Base-by-base conservation (phyloP, 1,140 invertebrate genomes). In the Charaxes varanes region DNA sequence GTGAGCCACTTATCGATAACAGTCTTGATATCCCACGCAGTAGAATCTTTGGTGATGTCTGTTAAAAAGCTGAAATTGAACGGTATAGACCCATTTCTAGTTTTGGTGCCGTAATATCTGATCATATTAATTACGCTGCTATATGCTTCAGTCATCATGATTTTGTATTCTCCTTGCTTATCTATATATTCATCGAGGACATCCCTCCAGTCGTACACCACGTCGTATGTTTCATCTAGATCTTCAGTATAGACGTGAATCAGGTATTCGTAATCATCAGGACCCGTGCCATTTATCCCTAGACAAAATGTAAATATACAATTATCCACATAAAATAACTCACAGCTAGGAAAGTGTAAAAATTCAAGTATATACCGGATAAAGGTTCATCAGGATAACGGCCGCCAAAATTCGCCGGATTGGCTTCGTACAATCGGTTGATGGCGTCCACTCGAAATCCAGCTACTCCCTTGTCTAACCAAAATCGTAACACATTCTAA, bases 391-490 rank as follows among this genome's bases (percentile, higher is more conserved):
- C 86, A 1, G 62, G 76, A 8, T 86, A 86, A 4, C 67, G 47
- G 4, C 80, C 82, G 23, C 60, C 59, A 27, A 58, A 65, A 3
- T 88, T 76, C 27, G 64, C 35, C 0, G 61, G 53, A 43, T 86
- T 63, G 4, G 86, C 61, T 69, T 92, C 90, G 32, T 84, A 89
- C 11, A 89, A 46, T 56, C 80, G 68, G 7, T 87, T 87, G 7
- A 92, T 72, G 1, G 90, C 90, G 54, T 93, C 90, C 7, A 94
- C 79, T 32, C 92, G 84, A 77, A 94, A 94, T 1, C 93, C 93
- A 54, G 90, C 87, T 0, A 94, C 89, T 31, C 92, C 93, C 56
- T 87, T 87, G 1, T 86, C 76, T 23, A 94, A 55, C 93, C 93
- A 94, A 76, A 90, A 94, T 17, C 79, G 72, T 1, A 94, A 67